phyloP scores from a whole-genome alignment of 64 coral and sea anemone genomes.

The Stichodactyla helianthus region DNA sequence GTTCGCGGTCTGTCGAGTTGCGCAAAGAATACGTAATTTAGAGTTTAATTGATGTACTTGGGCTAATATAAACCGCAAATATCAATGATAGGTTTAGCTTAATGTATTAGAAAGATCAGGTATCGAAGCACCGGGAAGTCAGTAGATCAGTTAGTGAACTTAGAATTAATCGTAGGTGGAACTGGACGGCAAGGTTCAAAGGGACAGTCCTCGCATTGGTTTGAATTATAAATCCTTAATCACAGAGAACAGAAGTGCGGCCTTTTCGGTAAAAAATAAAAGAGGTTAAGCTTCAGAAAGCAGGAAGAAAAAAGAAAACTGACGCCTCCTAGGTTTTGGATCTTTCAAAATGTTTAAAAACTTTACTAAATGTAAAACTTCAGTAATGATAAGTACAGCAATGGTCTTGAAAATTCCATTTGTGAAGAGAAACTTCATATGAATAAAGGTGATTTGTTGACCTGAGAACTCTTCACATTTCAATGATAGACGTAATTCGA shows the following conservation, averaged over 20 bases:
- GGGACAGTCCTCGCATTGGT: background rate
- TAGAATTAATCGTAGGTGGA: too few relatives aligned
- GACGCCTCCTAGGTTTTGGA: too few relatives aligned
- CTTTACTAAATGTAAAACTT: too few relatives aligned
- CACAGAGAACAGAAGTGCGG: background rate
- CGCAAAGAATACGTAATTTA: too few relatives aligned
- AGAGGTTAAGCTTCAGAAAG: background rate
- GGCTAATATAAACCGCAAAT: too few relatives aligned
- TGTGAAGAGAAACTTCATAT: too few relatives aligned
- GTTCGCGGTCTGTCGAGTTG: background rate
- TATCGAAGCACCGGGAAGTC: too few relatives aligned
- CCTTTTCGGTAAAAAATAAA: background rate
- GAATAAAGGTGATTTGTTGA: background rate
- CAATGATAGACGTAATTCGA: background rate
- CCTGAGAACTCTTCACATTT: background rate
- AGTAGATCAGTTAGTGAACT: too few relatives aligned
- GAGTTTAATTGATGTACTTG: too few relatives aligned
- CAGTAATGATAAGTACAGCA: background rate
- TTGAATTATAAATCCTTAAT: background rate
- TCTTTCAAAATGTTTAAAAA: too few relatives aligned
- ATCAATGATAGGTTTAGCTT: too few relatives aligned
- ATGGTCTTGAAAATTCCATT: background rate
- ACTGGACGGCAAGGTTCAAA: background rate
- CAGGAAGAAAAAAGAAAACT: background rate
- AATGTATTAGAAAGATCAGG: too few relatives aligned